Conservation (phyloP, 2,888 invertebrate genomes). For the Anoplius nigerrimus region DNA sequence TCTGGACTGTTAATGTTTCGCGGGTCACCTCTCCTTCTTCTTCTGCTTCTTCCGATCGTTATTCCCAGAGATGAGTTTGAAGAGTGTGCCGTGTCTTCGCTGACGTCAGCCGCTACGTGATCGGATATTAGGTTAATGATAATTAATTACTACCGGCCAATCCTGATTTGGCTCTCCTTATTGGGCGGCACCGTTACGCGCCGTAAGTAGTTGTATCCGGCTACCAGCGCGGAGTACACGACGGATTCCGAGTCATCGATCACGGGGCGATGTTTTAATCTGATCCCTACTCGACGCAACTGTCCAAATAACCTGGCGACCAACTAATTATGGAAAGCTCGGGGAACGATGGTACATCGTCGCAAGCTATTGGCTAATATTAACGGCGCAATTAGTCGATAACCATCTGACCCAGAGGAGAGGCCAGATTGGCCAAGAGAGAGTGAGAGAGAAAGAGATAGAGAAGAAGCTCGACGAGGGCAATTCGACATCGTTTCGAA, state of each 20-base stretch:
- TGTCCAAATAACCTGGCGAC: slow-evolving; percentile 19
- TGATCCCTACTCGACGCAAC: slow-evolving; percentile 5
- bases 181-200: slow-evolving; percentile 34
- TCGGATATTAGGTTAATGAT: not conserved
- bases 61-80: not conserved
- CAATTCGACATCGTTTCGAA: too few species aligned
- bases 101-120: not conserved
- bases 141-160: slow-evolving; percentile 13
- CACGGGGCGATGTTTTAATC: slow-evolving; percentile 33
- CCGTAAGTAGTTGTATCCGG: slow-evolving; percentile 39
- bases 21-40: not conserved
- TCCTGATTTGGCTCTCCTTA: slow-evolving; percentile 32
- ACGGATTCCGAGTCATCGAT: slow-evolving; percentile 24
- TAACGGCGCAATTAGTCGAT: too few species aligned
- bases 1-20: too few species aligned
- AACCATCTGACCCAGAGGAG: too few species aligned
- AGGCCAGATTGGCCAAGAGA: not conserved
- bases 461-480: too few species aligned
- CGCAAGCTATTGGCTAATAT: too few species aligned
- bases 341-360: too few species aligned
- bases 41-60: not conserved
- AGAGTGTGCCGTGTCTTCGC: not conserved
- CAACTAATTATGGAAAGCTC: slow-evolving; percentile 9
- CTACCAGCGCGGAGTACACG: slow-evolving; percentile 23
- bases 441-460: too few species aligned